Base-by-base conservation (phyloP, 2,888 invertebrate genomes). In the Orthonevra nobilis region DNA sequence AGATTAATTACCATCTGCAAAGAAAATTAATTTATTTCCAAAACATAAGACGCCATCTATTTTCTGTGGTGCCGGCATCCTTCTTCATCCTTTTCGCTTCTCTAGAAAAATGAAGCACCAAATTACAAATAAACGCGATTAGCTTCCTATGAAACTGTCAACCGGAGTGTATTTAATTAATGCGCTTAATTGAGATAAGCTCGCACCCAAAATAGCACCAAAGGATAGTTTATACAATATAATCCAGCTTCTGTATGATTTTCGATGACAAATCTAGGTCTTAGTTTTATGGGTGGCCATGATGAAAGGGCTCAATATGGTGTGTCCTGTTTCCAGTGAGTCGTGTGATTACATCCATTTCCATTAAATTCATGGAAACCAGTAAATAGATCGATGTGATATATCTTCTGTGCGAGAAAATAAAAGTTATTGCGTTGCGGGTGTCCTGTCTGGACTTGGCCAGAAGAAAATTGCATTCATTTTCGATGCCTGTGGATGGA, bases 41-140 rank as follows among this genome's bases (percentile, higher is more conserved):
- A 56, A 66, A 61, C 38, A 58, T 42, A 70, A 60, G 38, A 72
- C 44, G 36, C 52, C 50, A 70, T 58, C 36, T 12, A 46, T 72
- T 56, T 34, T 54, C 46, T n/a, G 4, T 30, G 46, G 28, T 44
- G 38, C 50, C 15, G 10, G 12, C 14, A 20, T n/a, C 32, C 23
- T 2, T 10, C 10, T 10, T 32, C 15, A 14, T 17, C 9, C n/a
- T 10, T 32, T 36, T 19, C 20, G 6, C 9, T n/a, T 7, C n/a
- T n/a, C 17, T 17, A 17, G 6, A 42, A n/a, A 23, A 50, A 64
- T 60, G 48, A 52, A 32, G 58, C 60, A 64, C 58, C 52, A 42
- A 73, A 79, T 79, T 68, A 46, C 66, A 61, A 79, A 73, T 66
- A 79, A 73, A 79, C 17, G 30, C 52, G 48, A 79, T 79, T 79